Conservation (phyloP, 2,888 invertebrate species). For the Melangyna quadrimaculata region DNA sequence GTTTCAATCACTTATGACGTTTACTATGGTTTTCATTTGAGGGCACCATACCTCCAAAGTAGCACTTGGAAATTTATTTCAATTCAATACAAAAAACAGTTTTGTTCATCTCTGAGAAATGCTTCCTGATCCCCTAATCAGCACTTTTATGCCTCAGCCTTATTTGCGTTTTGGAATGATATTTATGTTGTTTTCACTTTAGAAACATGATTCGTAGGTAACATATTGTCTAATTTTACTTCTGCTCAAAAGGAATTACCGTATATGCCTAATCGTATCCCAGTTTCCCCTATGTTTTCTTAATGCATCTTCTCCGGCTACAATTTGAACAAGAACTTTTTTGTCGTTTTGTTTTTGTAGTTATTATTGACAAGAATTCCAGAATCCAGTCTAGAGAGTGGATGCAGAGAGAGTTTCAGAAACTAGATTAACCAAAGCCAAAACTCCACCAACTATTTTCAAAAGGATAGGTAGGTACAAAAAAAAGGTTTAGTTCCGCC, state of each 20-base stretch:
- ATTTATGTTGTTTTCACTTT: background rate
- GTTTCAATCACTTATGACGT: too few relatives aligned
- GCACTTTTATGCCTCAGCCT: too few relatives aligned
- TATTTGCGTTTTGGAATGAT: too few relatives aligned
- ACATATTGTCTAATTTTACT: background rate
- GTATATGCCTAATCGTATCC: background rate
- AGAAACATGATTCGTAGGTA: too few relatives aligned
- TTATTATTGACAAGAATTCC: conserved; percentile 41
- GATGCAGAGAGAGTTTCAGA: conserved; percentile 45
- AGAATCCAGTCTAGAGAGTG: background rate
- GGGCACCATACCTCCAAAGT: too few relatives aligned
- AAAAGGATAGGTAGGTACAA: background rate
- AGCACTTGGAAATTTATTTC: too few relatives aligned
- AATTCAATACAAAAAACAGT: too few relatives aligned
- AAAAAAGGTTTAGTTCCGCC: conserved; percentile 5
- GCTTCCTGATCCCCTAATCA: too few relatives aligned
- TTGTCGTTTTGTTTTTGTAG: conserved; percentile 26
- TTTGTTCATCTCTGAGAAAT: too few relatives aligned
- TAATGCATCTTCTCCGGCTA: conserved; percentile 31
- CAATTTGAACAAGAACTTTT: conserved; percentile 37
- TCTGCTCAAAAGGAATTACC: background rate
- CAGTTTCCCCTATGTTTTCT: background rate
- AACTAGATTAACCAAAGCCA: conserved; percentile 66
- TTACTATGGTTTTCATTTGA: too few relatives aligned
- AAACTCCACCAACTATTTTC: conserved; percentile 50